Percentiles rank a stretch among this genome's conserved stretches.
Conservation (phyloP, 2,797 vertebrate species). For the Phaenicophaeus curvirostris region DNA sequence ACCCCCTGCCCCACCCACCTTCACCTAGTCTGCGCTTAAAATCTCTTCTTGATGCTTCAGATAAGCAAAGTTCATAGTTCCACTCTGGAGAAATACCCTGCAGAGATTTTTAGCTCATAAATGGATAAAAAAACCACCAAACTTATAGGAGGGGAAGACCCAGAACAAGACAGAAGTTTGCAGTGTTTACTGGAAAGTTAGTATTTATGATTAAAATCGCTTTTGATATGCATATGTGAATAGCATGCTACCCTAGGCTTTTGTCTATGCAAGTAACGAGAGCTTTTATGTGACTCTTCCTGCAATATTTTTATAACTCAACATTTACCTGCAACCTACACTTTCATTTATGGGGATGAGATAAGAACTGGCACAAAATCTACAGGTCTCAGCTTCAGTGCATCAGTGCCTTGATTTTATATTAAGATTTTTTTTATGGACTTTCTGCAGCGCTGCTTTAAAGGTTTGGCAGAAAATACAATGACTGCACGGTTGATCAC, state of each 20-base stretch:
- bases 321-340: not conserved
- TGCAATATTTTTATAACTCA: not conserved
- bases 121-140: not conserved
- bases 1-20: not conserved
- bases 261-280: not conserved
- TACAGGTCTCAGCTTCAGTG: not conserved
- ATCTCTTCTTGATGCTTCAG: not conserved
- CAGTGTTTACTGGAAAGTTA: not conserved
- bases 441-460: not conserved
- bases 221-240: not conserved
- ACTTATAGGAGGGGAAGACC: not conserved
- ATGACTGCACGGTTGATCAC: not conserved
- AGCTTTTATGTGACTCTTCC: not conserved
- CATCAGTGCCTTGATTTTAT: not conserved
- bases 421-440: not conserved
- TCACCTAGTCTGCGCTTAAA: not conserved
- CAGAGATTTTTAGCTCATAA: not conserved
- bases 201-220: not conserved
- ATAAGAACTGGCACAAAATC: not conserved
- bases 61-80: not conserved
- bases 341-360: not conserved
- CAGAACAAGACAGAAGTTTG: not conserved
- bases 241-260: not conserved
- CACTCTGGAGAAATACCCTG: not conserved
- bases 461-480: conserved; percentile 16